Percentiles rank a stretch among this genome's conserved stretches.
phyloP scores from a whole-genome alignment of 2,888 invertebrate genomes.

The Acrobasis suavella region DNA sequence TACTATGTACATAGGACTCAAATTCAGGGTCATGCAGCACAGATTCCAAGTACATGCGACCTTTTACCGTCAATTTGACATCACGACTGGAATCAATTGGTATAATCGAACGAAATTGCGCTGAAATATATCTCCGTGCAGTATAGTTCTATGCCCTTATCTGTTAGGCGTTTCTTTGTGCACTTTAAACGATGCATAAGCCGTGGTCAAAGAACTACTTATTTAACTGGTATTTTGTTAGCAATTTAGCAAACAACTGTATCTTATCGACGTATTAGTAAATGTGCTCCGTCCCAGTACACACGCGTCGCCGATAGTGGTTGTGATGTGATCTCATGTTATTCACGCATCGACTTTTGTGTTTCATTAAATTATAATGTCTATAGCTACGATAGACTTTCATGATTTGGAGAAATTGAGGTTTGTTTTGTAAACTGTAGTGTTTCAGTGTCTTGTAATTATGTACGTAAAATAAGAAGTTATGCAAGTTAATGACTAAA shows the following conservation, averaged over 20 bases:
- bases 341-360: slow-evolving; percentile 1
- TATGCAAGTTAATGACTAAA: too few species aligned
- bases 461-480: too few species aligned
- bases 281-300: slow-evolving; percentile 50
- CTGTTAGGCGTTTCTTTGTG: slow-evolving; percentile 38
- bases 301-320: slow-evolving; percentile 50
- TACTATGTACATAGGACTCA: slow-evolving; percentile 11
- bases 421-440: slow-evolving; percentile 40
- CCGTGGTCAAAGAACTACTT: slow-evolving; percentile 45
- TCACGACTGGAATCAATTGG: slow-evolving; percentile 55
- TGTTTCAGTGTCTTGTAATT: too few species aligned
- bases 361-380: slow-evolving; percentile 46
- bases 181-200: slow-evolving; percentile 44
- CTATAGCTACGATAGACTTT: slow-evolving; percentile 60
- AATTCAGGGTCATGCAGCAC: slow-evolving; percentile 8
- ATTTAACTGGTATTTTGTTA: slow-evolving; percentile 57
- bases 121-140: slow-evolving; percentile 42
- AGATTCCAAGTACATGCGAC: slow-evolving; percentile 25
- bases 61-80: slow-evolving; percentile 34
- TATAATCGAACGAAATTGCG: slow-evolving; percentile 59
- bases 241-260: slow-evolving; percentile 62
- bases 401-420: slow-evolving; percentile 69
- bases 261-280: slow-evolving; percentile 73
- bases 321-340: slow-evolving; percentile 53
- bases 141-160: slow-evolving; percentile 38